phyloP scores from a whole-genome alignment of 2,113 vertebrate species.

The Rostratula benghalensis region DNA sequence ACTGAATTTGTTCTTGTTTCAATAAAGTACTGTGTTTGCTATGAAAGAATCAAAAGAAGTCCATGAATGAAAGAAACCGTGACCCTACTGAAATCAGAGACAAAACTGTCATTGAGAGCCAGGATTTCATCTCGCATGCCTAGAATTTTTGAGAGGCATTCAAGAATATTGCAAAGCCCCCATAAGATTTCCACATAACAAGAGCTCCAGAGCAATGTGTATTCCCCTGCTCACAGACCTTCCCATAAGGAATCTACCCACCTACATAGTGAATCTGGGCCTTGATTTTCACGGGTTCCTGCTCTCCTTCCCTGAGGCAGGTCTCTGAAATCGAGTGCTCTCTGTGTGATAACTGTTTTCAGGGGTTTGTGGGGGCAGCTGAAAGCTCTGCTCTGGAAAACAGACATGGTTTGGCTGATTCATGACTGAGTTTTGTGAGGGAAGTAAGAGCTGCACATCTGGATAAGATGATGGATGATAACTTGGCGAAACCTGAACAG shows the following conservation, averaged over 20 bases:
- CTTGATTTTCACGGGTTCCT: background rate
- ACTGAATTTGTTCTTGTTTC: slow-evolving; percentile 31
- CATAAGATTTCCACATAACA: background rate
- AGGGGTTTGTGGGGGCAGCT: background rate
- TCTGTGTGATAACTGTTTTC: background rate
- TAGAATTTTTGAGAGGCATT: slow-evolving; percentile 58
- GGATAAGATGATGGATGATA: background rate
- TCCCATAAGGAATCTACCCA: background rate
- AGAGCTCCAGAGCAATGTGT: background rate
- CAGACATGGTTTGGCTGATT: background rate
- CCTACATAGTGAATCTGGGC: background rate
- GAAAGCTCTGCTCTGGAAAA: background rate
- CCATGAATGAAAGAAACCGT: slow-evolving; percentile 41
- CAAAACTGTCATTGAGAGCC: slow-evolving; percentile 52
- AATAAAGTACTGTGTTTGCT: slow-evolving; percentile 45
- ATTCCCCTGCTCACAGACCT: background rate
- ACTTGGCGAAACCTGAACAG: background rate
- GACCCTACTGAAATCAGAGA: slow-evolving; percentile 25
- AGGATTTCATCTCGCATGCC: slow-evolving; percentile 50
- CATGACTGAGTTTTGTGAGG: background rate
- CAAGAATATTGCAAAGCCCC: slow-evolving; percentile 14
- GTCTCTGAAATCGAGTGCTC: background rate
- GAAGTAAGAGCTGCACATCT: background rate
- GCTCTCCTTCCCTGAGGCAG: background rate
- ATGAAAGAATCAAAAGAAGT: slow-evolving; percentile 61